These are phyloP conservation scores for Clarias batrachus DNA, from an alignment of 2,113 vertebrate species.

Conservation along the genomic window DNA sequence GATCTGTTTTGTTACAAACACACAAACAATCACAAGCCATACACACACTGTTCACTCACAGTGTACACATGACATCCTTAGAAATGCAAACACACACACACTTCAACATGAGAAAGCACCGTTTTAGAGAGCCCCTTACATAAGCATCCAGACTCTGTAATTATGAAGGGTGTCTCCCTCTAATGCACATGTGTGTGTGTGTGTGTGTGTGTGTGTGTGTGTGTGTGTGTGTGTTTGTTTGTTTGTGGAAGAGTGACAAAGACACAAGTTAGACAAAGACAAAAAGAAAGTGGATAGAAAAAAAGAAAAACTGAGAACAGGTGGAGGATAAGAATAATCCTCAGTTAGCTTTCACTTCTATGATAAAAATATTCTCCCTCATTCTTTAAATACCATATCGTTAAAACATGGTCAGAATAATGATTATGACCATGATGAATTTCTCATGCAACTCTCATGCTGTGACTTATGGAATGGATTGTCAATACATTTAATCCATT, in stretches of 20 bases:
- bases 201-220: background rate
- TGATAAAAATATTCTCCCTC: background rate
- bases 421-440: background rate
- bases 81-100: conserved; percentile 1
- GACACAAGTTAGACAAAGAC: background rate
- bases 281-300: conserved; percentile 1
- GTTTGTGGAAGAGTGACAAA: background rate
- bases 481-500: conserved; percentile 1
- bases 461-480: background rate
- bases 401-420: background rate
- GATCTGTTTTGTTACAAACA: conserved; percentile 16
- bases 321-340: background rate
- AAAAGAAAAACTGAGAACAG: background rate
- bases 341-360: background rate
- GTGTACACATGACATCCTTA: conserved; percentile 24
- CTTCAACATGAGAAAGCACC: conserved; percentile 38
- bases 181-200: conserved; percentile 5
- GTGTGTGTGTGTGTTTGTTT: background rate
- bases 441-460: background rate
- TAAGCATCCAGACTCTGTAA: conserved; percentile 53
- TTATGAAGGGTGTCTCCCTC: conserved; percentile 50
- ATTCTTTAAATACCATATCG: background rate
- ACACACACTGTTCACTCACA: conserved; percentile 11
- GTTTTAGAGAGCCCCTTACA: conserved; percentile 43
- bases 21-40: conserved; percentile 12